Evolutionary conservation across 2,797 vertebrate genomes (phyloP), one percentile per base, ranked within the genome.

Genomic region (Enteromius viviparus): DNA sequence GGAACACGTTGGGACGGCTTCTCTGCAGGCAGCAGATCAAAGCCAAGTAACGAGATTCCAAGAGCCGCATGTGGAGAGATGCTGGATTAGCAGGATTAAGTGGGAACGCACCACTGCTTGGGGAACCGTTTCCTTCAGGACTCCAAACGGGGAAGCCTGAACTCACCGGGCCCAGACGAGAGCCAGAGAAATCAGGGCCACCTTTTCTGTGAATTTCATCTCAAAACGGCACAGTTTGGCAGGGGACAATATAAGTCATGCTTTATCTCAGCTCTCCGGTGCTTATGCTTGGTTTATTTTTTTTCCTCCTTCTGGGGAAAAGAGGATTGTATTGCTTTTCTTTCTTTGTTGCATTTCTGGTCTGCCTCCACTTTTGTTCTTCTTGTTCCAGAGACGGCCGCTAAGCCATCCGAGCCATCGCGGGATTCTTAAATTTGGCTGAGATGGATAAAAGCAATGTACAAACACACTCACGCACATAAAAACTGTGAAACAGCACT

Each of bases 21-120:
- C 76, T 66, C 58, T 82, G 85, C 87, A 87, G 90, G 80, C 87
- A 86, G 78, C 7, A 84, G 86, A 92, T 92, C 87, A 92, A 92
- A 93, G 88, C 64, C 81, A 71, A 51, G 78, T 85, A 90, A 83
- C 86, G 81, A 86, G 83, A 92, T 92, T 86, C 86, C 85, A 80
- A 6, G 76, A 89, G 82, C 85, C 80, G 75, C 87, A 89, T n/a
- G 1, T 17, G 3, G 87, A 87, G 87, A 90, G 82, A 88, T 78
- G 78, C 23, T 37, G 90, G 91, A 91, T 93, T 90, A 91, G 80
- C 81, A 78, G 90, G 90, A 93, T 92, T 92, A 90, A 34, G 75
- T 86, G 69, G 77, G 87, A 87, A 91, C 80, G 79, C 82, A 89
- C 58, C 79, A 90, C 74, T 88, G 88, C 91, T 89, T 88, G 89